phyloP scores from a whole-genome alignment of 1,140 invertebrate species.

The Scaptomyza montana region DNA sequence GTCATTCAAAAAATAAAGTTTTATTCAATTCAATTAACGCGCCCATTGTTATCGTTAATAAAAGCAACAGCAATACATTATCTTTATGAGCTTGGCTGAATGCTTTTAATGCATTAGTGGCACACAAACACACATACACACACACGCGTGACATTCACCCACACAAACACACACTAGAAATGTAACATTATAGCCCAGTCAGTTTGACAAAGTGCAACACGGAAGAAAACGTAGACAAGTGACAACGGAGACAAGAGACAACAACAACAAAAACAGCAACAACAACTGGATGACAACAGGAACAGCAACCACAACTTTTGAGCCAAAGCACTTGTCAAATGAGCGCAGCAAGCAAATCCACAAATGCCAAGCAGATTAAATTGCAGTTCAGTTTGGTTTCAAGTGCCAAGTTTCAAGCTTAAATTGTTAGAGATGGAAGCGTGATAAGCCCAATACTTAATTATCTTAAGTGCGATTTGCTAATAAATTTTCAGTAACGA shows the following conservation, averaged over 20 bases:
- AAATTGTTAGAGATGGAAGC: not conserved
- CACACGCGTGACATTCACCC: slow-evolving; percentile 26
- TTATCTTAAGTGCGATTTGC: not conserved
- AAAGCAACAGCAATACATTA: slow-evolving; percentile 43
- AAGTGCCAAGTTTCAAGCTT: slow-evolving; percentile 3
- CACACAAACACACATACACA: slow-evolving; percentile 6
- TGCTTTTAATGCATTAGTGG: slow-evolving; percentile 36
- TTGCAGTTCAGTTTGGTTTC: slow-evolving; percentile 33
- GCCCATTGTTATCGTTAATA: slow-evolving; percentile 58
- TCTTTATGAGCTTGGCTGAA: slow-evolving; percentile 37
- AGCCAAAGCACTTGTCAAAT: slow-evolving; percentile 56
- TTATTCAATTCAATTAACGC: slow-evolving; percentile 68
- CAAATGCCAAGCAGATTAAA: slow-evolving; percentile 60
- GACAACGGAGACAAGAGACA: not conserved
- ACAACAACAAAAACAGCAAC: not conserved
- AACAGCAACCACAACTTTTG: not conserved
- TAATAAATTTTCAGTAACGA: not conserved
- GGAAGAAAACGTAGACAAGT: slow-evolving; percentile 35
- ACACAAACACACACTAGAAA: slow-evolving; percentile 26
- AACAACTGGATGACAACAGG: slow-evolving; percentile 16
- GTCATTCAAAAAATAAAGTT: slow-evolving; percentile 24
- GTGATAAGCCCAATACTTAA: no score
- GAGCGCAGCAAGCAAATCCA: slow-evolving; percentile 18
- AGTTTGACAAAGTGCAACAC: slow-evolving; percentile 30
- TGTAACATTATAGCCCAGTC: slow-evolving; percentile 43